These are phyloP conservation scores for Meda fulgida DNA, from an alignment of 2,797 vertebrate species.

Conservation along the genomic window DNA sequence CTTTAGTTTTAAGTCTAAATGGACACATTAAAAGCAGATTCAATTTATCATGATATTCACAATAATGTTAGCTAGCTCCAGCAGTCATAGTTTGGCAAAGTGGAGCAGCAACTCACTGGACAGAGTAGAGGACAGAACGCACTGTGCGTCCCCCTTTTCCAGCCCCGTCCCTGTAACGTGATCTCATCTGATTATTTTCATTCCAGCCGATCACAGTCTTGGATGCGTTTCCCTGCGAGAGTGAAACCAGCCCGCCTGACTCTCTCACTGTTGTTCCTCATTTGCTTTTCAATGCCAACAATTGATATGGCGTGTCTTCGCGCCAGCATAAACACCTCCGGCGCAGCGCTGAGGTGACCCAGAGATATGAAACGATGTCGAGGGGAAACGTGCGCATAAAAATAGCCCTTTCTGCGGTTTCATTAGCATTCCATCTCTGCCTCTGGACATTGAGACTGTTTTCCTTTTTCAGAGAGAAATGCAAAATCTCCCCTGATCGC, in stretches of 20 bases:
- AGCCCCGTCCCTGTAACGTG: conserved; percentile 19
- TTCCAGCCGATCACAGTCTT: conserved; percentile 32
- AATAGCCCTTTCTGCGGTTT: conserved; percentile 51
- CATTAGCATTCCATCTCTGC: conserved; percentile 27
- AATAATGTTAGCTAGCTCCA: not conserved
- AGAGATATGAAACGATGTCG: conserved; percentile 12
- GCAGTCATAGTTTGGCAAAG: not conserved
- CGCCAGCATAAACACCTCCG: conserved; percentile 49
- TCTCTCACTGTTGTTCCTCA: conserved; percentile 12
- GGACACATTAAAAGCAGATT: not conserved
- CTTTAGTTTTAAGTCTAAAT: not conserved
- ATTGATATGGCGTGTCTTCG: conserved; percentile 31
- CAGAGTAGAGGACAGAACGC: not conserved
- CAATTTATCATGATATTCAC: not conserved
- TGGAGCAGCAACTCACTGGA: not conserved
- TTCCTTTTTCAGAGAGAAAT: conserved; percentile 53
- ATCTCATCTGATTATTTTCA: conserved; percentile 51
- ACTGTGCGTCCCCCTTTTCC: not conserved
- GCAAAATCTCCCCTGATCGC: conserved; percentile 25
- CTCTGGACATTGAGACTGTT: conserved; percentile 36
- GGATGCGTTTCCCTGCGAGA: conserved; percentile 14
- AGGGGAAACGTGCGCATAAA: conserved; percentile 37
- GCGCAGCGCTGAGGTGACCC: not conserved
- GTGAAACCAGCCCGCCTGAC: conserved; percentile 32
- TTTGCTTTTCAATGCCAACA: conserved; percentile 31